These are phyloP conservation scores for Zhuqinia jingwanae DNA, from an alignment of 2,888 invertebrate species.

Conservation along the genomic window DNA sequence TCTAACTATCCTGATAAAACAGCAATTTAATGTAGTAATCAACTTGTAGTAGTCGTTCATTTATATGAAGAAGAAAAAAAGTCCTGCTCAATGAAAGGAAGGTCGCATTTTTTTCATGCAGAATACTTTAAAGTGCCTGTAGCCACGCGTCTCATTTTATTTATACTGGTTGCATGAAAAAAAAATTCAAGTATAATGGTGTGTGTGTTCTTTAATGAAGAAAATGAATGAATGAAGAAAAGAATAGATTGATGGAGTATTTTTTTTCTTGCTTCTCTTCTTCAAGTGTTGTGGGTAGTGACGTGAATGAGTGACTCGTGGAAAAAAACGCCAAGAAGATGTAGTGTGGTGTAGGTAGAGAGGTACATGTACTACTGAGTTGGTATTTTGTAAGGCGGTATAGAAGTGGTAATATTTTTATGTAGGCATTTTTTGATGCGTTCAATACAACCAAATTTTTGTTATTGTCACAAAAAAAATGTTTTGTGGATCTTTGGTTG, in stretches of 20 bases:
- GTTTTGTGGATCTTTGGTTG: constrained; percentile 15
- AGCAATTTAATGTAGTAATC: constrained; percentile 44
- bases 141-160: constrained; percentile 36
- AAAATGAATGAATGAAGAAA: constrained; percentile 33
- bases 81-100: constrained; percentile 51
- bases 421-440: not conserved
- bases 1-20: constrained; percentile 44
- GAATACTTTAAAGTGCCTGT: constrained; percentile 29
- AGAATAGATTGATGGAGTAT: not conserved
- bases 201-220: not conserved
- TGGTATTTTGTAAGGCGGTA: constrained; percentile 6
- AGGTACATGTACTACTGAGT: not conserved
- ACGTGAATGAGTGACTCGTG: constrained; percentile 32
- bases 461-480: not conserved
- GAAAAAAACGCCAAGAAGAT: constrained; percentile 35
- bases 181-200: too few species aligned
- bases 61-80: constrained; percentile 18
- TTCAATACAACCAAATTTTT: too few species aligned
- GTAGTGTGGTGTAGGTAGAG: constrained; percentile 51
- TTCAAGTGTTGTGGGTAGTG: constrained; percentile 24
- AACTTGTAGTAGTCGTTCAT: constrained; percentile 17
- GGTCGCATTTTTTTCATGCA: constrained; percentile 55
- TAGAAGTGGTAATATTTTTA: not conserved
- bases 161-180: too few species aligned
- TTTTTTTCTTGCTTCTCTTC: too few species aligned